These are phyloP conservation scores for Palythoa grandiflora DNA, from an alignment of 92 coral and sea anemone genomes.

Conservation along the genomic window DNA sequence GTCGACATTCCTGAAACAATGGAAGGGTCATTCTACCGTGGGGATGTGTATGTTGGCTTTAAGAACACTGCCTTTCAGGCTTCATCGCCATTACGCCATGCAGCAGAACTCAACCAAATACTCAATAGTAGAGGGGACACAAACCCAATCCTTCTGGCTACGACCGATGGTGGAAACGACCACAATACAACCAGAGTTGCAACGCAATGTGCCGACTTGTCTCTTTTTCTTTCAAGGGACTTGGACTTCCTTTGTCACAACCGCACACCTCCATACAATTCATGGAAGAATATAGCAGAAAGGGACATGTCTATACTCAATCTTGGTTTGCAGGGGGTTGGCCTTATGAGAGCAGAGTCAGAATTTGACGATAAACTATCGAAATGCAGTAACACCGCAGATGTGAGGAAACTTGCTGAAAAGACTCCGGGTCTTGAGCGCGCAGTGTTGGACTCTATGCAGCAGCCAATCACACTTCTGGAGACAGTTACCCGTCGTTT, in stretches of 20 bases:
- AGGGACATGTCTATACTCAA: constrained; percentile 33
- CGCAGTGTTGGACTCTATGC: constrained; percentile 1
- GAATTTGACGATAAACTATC: neutral
- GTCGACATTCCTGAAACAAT: constrained; percentile 56
- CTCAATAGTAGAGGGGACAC: neutral
- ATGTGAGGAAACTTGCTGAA: neutral
- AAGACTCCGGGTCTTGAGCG: neutral
- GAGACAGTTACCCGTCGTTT: neutral
- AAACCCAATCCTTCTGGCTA: neutral
- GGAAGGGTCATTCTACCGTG: constrained; percentile 61
- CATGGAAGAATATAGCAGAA: constrained; percentile 40
- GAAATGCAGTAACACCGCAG: constrained; percentile 5
- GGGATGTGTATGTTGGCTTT: constrained; percentile 61
- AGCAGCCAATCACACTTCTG: constrained; percentile 8
- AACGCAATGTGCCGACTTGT: constrained; percentile 5
- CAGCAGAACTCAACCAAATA: constrained; percentile 29
- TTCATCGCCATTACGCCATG: constrained; percentile 62
- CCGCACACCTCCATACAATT: constrained; percentile 22
- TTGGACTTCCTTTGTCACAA: neutral
- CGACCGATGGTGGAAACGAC: constrained; percentile 43
- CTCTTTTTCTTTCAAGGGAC: constrained; percentile 12
- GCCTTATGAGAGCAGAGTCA: neutral
- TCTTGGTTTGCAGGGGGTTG: constrained; percentile 16
- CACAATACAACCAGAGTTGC: neutral
- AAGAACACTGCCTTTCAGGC: constrained; percentile 61